Percentiles rank a stretch among this genome's conserved stretches.
These are phyloP conservation scores for Scaptomyza cyrtandrae DNA, from an alignment of 2,888 invertebrate genomes.

Conservation along the genomic window DNA sequence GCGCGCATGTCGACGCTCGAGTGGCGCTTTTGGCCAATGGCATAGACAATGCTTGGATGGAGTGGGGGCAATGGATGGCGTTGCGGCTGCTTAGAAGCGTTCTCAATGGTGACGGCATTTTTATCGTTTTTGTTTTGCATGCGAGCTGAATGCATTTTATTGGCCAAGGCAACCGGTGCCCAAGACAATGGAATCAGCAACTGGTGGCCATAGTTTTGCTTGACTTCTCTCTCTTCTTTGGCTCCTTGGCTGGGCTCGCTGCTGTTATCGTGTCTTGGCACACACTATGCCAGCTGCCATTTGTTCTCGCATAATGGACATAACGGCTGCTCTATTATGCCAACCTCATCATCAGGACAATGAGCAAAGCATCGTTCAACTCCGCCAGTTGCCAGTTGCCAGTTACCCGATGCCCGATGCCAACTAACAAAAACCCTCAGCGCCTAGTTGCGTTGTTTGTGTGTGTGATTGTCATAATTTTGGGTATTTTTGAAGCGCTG, in stretches of 20 bases:
- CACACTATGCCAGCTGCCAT: conserved; percentile 76
- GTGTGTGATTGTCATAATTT: conserved; percentile 64
- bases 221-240: conserved; percentile 10
- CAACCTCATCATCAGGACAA: conserved; percentile 55
- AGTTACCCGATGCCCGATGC: conserved; percentile 15
- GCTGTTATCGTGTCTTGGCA: conserved; percentile 58
- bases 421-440: conserved; percentile 34
- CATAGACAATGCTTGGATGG: conserved; percentile 70
- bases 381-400: conserved; percentile 24
- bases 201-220: conserved; percentile 57
- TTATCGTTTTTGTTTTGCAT: conserved; percentile 75
- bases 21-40: conserved; percentile 72
- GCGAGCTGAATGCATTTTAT: conserved; percentile 74
- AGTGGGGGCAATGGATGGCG: conserved; percentile 45
- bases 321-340: conserved; percentile 81
- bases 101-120: conserved; percentile 76
- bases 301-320: conserved; percentile 84
- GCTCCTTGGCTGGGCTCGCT: not conserved
- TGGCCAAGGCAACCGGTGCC: conserved; percentile 57
- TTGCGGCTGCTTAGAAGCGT: conserved; percentile 74
- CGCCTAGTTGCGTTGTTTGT: not conserved
- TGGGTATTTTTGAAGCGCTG: conserved; percentile 54
- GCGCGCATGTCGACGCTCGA: conserved; percentile 72
- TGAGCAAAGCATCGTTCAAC: conserved; percentile 49
- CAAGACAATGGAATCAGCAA: conserved; percentile 71